Base-by-base conservation (phyloP, 2,113 vertebrate genomes). In the Dicrurus megarhynchus region DNA sequence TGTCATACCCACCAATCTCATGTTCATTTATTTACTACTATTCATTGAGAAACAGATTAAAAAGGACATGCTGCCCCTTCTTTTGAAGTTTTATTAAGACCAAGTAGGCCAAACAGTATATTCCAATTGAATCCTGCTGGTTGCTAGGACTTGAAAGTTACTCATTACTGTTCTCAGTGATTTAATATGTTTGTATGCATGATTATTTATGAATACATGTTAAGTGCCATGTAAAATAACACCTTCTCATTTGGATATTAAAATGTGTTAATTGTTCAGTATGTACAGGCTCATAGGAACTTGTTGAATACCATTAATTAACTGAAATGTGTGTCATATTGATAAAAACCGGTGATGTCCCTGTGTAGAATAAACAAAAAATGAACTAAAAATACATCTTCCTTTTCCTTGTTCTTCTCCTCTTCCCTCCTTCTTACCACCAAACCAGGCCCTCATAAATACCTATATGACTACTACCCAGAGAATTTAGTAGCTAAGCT, bases 171-270 rank as follows among this genome's bases (percentile, higher is more conserved):
- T 95, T 95, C 93, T 97, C 97, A 97, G 84, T 97, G 90, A 96
- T 91, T 98, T 98, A 98, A 97, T 97, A 97, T 98, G 96, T 98
- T 98, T 98, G 97, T 97, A 98, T 98, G 97, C 96, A 98, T 98
- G 97, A 98, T 97, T 97, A 98, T 97, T 98, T 97, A 97, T 98
- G 96, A 98, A 97, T 97, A 96, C 49, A 82, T 70, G 68, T 89
- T 97, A 96, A 97, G 39, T 88, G 84, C 46, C 24, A 33, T 81
- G 97, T 90, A 95, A 98, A 97, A 97, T 74, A 90, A 84, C 88
- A n/a, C 55, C 84, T 89, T 87, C 17, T 88, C 63, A 44, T 94
- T 97, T 97, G 88, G 95, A 84, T 93, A 92, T 67, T 89, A 97
- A 97, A 96, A 91, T 39, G 3, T 86, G 89, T 73, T 90, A 89